Percentiles rank a stretch among this genome's conserved stretches.
These are phyloP conservation scores for Morphnarchus princeps DNA, from an alignment of 2,113 vertebrate species.

Conservation along the genomic window DNA sequence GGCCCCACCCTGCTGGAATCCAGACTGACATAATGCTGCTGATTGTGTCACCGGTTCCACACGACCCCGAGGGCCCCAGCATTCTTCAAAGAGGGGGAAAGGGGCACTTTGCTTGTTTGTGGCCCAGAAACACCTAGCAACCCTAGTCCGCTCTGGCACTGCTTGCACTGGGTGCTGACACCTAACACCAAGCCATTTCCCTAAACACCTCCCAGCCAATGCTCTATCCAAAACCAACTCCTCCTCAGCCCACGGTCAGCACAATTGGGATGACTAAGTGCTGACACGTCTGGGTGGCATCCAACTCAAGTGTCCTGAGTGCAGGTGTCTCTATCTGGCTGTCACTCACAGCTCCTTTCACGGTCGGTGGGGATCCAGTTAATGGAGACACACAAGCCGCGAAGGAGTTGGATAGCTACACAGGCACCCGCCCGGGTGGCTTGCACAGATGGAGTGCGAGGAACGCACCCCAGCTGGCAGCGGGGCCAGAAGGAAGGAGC, in stretches of 20 bases:
- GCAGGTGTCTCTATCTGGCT: not conserved
- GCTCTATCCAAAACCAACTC: not conserved
- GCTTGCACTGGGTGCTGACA: not conserved
- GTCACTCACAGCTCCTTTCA: not conserved
- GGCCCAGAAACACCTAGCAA: not conserved
- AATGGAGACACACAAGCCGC: accelerated
- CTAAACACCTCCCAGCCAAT: not conserved
- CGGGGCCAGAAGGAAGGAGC: accelerated
- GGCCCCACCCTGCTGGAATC: not conserved
- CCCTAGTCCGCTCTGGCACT: accelerated
- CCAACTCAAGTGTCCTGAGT: not conserved
- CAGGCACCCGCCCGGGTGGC: accelerated
- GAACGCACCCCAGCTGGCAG: accelerated
- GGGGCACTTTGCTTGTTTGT: not conserved
- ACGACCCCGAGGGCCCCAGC: accelerated
- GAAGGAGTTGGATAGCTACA: not conserved
- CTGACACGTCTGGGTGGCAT: not conserved
- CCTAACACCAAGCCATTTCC: too few species aligned
- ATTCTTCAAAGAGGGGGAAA: not conserved
- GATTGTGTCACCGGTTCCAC: not conserved
- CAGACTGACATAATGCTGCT: not conserved
- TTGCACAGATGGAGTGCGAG: not conserved
- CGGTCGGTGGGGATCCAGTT: accelerated
- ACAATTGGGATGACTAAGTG: not conserved
- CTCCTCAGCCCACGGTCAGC: not conserved